phyloP scores from a whole-genome alignment of 2,888 invertebrate genomes.

The Scaptomyza reducta region DNA sequence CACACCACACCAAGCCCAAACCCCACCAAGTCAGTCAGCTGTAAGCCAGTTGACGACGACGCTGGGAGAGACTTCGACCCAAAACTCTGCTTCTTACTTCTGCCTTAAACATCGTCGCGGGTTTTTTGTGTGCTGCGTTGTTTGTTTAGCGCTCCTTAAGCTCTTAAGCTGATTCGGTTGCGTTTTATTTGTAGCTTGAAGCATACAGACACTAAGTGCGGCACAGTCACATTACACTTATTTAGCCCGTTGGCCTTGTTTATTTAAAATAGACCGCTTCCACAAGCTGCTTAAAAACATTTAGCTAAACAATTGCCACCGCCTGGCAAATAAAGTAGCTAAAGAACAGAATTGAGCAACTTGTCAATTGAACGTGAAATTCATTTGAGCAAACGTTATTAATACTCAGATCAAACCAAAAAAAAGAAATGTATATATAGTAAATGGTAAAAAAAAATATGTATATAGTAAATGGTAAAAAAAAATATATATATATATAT shows the following conservation, averaged over 20 bases:
- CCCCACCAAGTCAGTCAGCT: slow-evolving; percentile 41
- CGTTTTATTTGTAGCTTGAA: slow-evolving; percentile 79
- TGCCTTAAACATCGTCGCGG: slow-evolving; percentile 53
- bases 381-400: too few species aligned
- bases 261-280: slow-evolving; percentile 78
- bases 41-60: slow-evolving; percentile 50
- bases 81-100: not conserved
- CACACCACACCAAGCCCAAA: slow-evolving; percentile 1
- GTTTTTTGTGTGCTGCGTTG: slow-evolving; percentile 75
- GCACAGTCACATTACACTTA: slow-evolving; percentile 18
- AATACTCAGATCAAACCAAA: too few species aligned
- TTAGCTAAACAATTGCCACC: slow-evolving; percentile 58
- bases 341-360: not conserved
- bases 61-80: slow-evolving; percentile 5
- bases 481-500: too few species aligned
- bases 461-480: too few species aligned
- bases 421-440: too few species aligned
- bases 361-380: too few species aligned
- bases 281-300: slow-evolving; percentile 65
- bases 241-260: slow-evolving; percentile 53
- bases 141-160: slow-evolving; percentile 79
- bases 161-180: slow-evolving; percentile 78
- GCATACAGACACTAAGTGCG: slow-evolving; percentile 43
- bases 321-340: not conserved
- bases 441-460: too few species aligned